phyloP scores from a whole-genome alignment of 1,140 invertebrate genomes.

The Drosophila ambigua region DNA sequence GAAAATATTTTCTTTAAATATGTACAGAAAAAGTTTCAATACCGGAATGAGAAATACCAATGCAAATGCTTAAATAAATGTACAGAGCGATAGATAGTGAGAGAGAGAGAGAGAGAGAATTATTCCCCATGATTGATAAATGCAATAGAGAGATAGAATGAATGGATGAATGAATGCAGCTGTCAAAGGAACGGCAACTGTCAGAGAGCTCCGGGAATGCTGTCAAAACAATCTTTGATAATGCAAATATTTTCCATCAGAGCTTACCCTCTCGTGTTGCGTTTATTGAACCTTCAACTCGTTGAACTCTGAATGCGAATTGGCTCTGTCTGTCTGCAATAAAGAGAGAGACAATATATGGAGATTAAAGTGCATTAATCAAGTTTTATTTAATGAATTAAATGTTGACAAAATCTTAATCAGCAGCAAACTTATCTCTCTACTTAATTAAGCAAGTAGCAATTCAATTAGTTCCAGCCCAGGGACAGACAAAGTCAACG shows the following conservation, averaged over 20 bases:
- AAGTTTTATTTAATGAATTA: conserved; percentile 53
- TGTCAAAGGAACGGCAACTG: conserved; percentile 43
- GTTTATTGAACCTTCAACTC: conserved; percentile 41
- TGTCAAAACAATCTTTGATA: conserved; percentile 19
- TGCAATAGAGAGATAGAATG: background rate
- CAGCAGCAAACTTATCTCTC: conserved; percentile 48
- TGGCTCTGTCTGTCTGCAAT: conserved; percentile 42
- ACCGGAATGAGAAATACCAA: background rate
- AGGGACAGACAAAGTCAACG: conserved; percentile 42
- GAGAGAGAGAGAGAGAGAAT: background rate
- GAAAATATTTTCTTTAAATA: conserved; percentile 22
- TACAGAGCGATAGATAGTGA: background rate
- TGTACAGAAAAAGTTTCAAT: conserved; percentile 10
- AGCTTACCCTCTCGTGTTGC: conserved; percentile 52
- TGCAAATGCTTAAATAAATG: conserved; percentile 5
- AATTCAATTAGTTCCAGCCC: conserved; percentile 68
- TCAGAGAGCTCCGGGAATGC: conserved; percentile 2
- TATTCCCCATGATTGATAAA: conserved; percentile 27
- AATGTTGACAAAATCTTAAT: conserved; percentile 60
- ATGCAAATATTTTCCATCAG: conserved; percentile 7
- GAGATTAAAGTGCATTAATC: conserved; percentile 49
- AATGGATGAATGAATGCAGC: conserved; percentile 16
- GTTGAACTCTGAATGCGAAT: conserved; percentile 6
- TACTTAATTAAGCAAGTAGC: conserved; percentile 72
- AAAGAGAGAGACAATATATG: conserved; percentile 37